A percentile compares a stretch with the other conserved stretches of the same genome.
phyloP scores from a whole-genome alignment of 2,888 invertebrate genomes.

The Latheticus oryzae region DNA sequence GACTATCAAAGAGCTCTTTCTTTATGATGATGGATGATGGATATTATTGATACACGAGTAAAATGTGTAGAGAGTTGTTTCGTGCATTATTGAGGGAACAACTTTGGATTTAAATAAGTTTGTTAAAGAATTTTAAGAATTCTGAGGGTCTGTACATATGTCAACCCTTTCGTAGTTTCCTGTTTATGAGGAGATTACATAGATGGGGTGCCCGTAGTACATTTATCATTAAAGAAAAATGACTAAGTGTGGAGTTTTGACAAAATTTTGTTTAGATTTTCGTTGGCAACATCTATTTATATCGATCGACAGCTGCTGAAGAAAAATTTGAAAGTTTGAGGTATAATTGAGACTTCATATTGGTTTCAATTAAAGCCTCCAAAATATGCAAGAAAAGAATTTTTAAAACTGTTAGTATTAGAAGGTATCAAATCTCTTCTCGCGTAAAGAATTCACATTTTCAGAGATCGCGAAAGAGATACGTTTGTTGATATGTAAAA shows the following conservation, averaged over 20 bases:
- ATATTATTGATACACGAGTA: slow-evolving; percentile 45
- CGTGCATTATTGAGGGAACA: too few relatives aligned
- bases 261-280: too few relatives aligned
- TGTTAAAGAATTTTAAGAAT: too few relatives aligned
- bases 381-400: slow-evolving; percentile 10
- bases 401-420: slow-evolving; percentile 8
- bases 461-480: slow-evolving; percentile 42
- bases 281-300: too few relatives aligned
- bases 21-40: slow-evolving; percentile 40
- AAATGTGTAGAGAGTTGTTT: too few relatives aligned
- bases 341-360: slow-evolving; percentile 7
- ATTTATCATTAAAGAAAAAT: too few relatives aligned
- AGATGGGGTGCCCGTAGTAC: too few relatives aligned
- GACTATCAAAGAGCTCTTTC: slow-evolving; percentile 48
- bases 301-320: slow-evolving; percentile 3
- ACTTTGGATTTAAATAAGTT: too few relatives aligned
- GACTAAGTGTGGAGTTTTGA: too few relatives aligned
- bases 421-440: slow-evolving; percentile 11
- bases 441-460: slow-evolving; percentile 28
- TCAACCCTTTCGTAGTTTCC: too few relatives aligned
- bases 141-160: too few relatives aligned
- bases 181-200: too few relatives aligned
- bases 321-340: not conserved
- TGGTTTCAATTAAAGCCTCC: slow-evolving; percentile 3
- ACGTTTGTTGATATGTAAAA: slow-evolving; percentile 52